Conservation (phyloP, 2,888 invertebrate genomes). For the Deilephila porcellus region DNA sequence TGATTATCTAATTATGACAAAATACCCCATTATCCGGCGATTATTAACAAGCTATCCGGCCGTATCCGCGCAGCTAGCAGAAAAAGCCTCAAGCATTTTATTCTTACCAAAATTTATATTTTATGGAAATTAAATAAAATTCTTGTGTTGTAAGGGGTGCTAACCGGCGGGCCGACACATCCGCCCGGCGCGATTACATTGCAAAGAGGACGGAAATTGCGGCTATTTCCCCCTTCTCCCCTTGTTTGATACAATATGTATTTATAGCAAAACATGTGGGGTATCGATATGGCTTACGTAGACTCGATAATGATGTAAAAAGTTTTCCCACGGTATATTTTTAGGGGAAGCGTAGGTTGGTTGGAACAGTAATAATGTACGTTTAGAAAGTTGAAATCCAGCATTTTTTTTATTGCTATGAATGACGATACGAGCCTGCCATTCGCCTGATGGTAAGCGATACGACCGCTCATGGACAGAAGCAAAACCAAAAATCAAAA, state of each 20-base stretch:
- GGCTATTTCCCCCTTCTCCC: neutral
- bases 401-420: no score
- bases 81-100: neutral
- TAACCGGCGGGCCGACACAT: slow-evolving; percentile 43
- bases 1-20: no score
- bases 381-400: no score
- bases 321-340: neutral
- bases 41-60: no score
- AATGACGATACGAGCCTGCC: no score
- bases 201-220: slow-evolving; percentile 53
- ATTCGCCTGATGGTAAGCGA: no score
- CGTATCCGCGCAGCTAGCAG: neutral
- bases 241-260: slow-evolving; percentile 19
- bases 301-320: neutral
- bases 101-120: neutral
- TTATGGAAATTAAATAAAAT: slow-evolving; percentile 1
- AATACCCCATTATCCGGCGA: no score
- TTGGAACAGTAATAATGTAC: no score
- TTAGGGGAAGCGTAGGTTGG: no score
- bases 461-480: no score
- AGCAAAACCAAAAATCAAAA: no score
- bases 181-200: slow-evolving; percentile 43
- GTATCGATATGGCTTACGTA: neutral
- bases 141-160: slow-evolving; percentile 11
- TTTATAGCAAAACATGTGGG: slow-evolving; percentile 7